phyloP scores from a whole-genome alignment of 2,113 vertebrate genomes.

The Myanophis thanlyinensis region DNA sequence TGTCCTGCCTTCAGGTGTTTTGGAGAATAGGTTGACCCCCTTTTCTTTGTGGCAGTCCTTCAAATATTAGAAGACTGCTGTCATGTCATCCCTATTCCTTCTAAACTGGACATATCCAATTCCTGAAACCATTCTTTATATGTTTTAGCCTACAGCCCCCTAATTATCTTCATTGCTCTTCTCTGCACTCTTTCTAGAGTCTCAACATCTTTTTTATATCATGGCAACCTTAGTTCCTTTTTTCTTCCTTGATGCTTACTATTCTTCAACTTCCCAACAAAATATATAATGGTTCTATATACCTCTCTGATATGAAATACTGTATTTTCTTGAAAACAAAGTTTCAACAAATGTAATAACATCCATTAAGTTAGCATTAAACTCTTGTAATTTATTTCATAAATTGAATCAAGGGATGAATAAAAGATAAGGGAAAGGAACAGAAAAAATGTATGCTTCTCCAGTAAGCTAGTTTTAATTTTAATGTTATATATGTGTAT shows the following conservation, averaged over 20 bases:
- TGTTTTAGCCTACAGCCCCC: background rate
- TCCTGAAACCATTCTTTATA: background rate
- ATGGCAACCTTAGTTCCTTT: background rate
- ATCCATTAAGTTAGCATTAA: slow-evolving; percentile 38
- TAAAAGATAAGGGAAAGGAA: slow-evolving; percentile 27
- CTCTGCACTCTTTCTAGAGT: background rate
- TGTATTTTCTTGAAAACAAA: background rate
- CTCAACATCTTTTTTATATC: background rate
- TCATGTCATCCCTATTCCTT: background rate
- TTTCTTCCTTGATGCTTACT: background rate
- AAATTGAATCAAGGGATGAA: slow-evolving; percentile 28
- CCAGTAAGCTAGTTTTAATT: slow-evolving; percentile 62
- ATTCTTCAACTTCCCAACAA: background rate
- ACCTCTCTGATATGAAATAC: background rate
- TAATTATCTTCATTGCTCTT: background rate
- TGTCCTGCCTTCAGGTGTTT: background rate
- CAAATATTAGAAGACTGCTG: background rate
- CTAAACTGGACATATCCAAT: background rate
- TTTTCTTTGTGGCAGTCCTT: background rate
- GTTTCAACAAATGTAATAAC: background rate
- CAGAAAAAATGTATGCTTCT: slow-evolving; percentile 21
- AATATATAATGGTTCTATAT: rapidly evolving
- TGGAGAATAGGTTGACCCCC: background rate
- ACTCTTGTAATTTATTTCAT: slow-evolving; percentile 44
- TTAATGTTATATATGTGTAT: slow-evolving; percentile 50